Percentiles rank a stretch among this genome's conserved stretches.
Evolutionary conservation across 2,797 vertebrate species (phyloP).

Genomic region (Rhincodon typus): DNA sequence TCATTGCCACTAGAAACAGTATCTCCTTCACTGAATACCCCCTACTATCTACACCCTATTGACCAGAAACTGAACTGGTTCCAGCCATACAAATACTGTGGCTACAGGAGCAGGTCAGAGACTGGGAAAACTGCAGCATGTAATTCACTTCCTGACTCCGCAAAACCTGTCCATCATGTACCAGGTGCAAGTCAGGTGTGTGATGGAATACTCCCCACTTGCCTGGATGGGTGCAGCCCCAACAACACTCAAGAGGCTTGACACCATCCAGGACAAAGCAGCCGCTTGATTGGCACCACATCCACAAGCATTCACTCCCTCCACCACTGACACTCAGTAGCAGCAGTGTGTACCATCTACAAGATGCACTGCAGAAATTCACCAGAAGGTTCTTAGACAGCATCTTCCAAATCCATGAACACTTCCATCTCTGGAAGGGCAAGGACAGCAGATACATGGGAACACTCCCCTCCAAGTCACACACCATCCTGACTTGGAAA

Average conservation of each 20-base stretch:
- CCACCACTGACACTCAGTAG: background rate
- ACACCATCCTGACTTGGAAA: background rate
- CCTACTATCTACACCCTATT: background rate
- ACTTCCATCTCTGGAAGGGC: background rate
- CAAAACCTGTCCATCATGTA: background rate
- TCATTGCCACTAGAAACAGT: background rate
- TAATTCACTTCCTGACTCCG: background rate
- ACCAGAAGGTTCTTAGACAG: background rate
- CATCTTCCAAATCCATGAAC: background rate
- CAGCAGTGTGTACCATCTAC: background rate
- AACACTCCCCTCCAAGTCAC: background rate
- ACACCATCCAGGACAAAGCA: background rate
- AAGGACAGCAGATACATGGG: background rate
- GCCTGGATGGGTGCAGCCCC: background rate
- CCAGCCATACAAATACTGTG: no score
- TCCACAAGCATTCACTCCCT: background rate
- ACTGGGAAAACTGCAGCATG: background rate
- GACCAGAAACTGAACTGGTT: background rate
- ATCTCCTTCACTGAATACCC: background rate
- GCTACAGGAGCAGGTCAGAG: background rate
- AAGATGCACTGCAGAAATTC: background rate
- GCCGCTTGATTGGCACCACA: background rate
- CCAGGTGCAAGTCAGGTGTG: background rate
- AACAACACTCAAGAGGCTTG: background rate
- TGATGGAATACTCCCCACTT: background rate